Base-by-base conservation (phyloP, 1,140 invertebrate genomes). In the Temnothorax nylanderi region DNA sequence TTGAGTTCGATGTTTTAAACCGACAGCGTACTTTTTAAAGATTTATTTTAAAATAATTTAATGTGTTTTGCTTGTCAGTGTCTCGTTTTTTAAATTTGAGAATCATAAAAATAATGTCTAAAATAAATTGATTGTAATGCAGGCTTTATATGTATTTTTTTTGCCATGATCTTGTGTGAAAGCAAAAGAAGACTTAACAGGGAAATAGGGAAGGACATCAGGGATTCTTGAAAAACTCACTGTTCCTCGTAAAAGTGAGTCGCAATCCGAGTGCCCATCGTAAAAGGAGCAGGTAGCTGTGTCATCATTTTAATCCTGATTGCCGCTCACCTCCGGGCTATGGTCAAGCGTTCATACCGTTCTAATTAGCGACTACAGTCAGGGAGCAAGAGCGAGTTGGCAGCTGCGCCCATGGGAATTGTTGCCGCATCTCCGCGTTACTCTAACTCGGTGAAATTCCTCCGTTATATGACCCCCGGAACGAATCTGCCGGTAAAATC, bases 261-360 rank as follows among this genome's bases (percentile, higher is more conserved):
- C 41, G 16, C n/a, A 56, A 56, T 81, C n/a, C 67, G 37, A 74
- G 47, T 72, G 67, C 41, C 56, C 65, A 65, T 86, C 69, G 75
- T 65, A 74, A 86, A 86, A 80, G 60, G 60, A 75, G 74, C 18
- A 81, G 58, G 65, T 60, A 34, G 62, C 60, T 77, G 80, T 60
- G 86, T 85, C 78, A 85, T 89, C 87, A 81, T 89, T 76, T 54
- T 56, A 84, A 64, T 78, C 76, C 62, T 89, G 87, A 89, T 89
- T 89, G 76, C 88, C 32, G 72, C 78, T 89, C 71, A 54, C 44
- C 76, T 47, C 21, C 69, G 84, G 64, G 72, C 67, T 58, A 81
- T 71, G 56, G 44, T 72, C 87, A 71, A 86, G 47, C 51, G 47
- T 71, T 60, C 75, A 21, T 88, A 54, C 74, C 49, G 54, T 72